Percentiles rank a stretch among this genome's conserved stretches.
phyloP scores from a whole-genome alignment of 2,113 vertebrate species.

The Lagopus leucura region DNA sequence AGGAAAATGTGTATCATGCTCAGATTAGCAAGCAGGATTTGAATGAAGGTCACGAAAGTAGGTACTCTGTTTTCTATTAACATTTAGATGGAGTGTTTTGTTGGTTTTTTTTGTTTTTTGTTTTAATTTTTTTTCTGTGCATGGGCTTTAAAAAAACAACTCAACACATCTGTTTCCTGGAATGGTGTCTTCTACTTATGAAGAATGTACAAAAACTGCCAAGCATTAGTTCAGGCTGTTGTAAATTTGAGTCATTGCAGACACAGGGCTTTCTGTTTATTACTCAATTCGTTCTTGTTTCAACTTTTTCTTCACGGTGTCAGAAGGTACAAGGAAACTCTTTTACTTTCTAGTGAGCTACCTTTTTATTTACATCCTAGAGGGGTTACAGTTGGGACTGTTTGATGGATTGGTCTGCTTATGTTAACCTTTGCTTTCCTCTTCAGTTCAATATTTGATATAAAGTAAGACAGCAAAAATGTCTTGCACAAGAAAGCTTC shows the following conservation, averaged over 20 bases:
- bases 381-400: neutral
- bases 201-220: constrained; percentile 33
- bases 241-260: neutral
- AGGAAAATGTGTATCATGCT: neutral
- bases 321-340: neutral
- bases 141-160: too few relatives aligned
- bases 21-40: neutral
- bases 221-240: constrained; percentile 34
- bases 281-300: neutral
- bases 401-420: neutral
- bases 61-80: neutral
- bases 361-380: neutral
- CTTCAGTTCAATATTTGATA: neutral
- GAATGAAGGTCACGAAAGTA: neutral
- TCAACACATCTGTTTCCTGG: constrained; percentile 21
- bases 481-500: neutral
- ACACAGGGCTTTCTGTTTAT: neutral
- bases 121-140: neutral
- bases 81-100: neutral
- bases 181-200: constrained; percentile 3
- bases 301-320: neutral
- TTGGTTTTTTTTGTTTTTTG: too few relatives aligned
- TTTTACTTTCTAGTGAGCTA: neutral
- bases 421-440: neutral
- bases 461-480: constrained; percentile 27